phyloP scores from a whole-genome alignment of 2,888 invertebrate genomes.

The Tachina lurida region DNA sequence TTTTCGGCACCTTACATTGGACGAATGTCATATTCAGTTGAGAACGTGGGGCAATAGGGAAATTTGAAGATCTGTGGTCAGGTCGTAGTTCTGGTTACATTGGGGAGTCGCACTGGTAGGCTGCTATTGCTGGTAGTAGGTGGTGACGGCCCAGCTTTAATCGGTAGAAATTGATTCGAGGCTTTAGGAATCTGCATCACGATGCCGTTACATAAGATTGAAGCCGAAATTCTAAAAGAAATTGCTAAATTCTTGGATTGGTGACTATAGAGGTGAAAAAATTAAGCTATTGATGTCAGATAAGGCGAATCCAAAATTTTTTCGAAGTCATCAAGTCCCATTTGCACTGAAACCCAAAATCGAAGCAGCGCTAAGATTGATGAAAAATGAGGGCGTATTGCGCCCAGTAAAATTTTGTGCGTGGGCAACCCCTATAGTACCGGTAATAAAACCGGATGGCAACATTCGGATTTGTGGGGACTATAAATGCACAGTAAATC shows the following conservation, averaged over 20 bases:
- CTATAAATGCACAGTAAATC: slow-evolving; percentile 57
- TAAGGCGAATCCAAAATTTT: background rate
- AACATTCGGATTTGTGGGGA: slow-evolving; percentile 55
- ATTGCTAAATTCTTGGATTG: slow-evolving; percentile 1
- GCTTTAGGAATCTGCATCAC: no score
- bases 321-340: background rate
- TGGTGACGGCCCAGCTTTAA: no score
- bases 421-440: background rate
- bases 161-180: no score
- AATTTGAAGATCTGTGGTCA: no score
- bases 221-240: background rate
- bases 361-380: background rate
- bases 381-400: background rate
- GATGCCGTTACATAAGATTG: no score
- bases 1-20: no score
- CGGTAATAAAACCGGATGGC: slow-evolving; percentile 37
- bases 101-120: no score
- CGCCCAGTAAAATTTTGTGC: background rate
- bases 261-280: slow-evolving; percentile 11
- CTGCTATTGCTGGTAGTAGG: no score
- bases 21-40: no score
- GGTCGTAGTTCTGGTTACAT: no score
- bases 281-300: background rate
- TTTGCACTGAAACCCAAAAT: slow-evolving; percentile 10
- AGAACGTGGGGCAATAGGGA: no score